phyloP scores from a whole-genome alignment of 2,797 vertebrate species.

The Cossypha heuglini region DNA sequence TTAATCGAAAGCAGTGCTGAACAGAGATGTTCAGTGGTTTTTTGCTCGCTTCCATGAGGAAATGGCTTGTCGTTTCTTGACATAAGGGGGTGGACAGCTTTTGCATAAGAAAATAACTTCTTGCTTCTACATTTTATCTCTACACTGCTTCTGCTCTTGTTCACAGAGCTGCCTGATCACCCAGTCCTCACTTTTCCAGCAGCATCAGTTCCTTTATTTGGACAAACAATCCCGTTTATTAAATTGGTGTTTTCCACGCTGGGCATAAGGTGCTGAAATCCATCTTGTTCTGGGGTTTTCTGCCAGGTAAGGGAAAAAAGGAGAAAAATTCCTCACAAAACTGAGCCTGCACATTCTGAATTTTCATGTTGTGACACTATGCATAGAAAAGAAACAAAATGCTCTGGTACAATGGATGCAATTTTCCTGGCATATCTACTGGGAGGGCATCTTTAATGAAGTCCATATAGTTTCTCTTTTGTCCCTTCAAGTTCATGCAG shows the following conservation, averaged over 20 bases:
- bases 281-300: background rate
- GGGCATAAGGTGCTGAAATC: fast-evolving
- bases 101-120: constrained; percentile 12
- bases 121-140: constrained; percentile 1
- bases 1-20: background rate
- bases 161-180: background rate
- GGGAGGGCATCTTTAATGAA: background rate
- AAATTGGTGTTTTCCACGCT: background rate
- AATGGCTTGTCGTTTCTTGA: constrained; percentile 22
- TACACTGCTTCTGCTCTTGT: background rate
- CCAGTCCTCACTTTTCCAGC: background rate
- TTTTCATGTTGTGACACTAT: background rate
- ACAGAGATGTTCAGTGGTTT: background rate
- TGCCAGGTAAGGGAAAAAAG: background rate
- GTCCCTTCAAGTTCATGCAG: background rate
- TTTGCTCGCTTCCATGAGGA: background rate
- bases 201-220: background rate
- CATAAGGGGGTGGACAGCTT: constrained; percentile 49
- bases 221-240: background rate
- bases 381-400: background rate
- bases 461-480: background rate
- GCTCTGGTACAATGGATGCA: background rate
- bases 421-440: background rate
- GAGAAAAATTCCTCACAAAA: background rate
- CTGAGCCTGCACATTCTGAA: background rate